These are phyloP conservation scores for Mormoops blainvillei DNA, from an alignment of 2,113 vertebrate genomes.

Conservation along the genomic window DNA sequence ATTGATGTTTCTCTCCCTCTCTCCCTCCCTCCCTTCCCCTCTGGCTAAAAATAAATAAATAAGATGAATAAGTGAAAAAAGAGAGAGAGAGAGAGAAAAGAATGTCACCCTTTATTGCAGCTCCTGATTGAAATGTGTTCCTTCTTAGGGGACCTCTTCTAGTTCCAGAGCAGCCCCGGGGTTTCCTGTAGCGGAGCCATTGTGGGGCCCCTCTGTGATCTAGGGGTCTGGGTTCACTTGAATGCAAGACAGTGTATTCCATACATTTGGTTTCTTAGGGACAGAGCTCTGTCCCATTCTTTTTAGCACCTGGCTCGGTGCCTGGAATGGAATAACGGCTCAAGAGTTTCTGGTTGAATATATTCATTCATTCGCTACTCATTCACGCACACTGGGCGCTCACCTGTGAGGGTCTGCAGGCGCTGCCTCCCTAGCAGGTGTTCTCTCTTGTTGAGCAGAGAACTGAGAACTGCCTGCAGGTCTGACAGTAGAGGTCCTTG, in stretches of 20 bases:
- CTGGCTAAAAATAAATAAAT: too few species aligned
- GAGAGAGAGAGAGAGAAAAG: too few species aligned
- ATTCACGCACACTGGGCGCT: accelerated
- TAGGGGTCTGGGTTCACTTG: not conserved
- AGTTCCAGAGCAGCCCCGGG: too few species aligned
- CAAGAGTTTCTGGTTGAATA: not conserved
- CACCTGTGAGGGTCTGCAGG: constrained; percentile 47
- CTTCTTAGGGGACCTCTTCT: not conserved
- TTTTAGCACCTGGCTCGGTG: not conserved
- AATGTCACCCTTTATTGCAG: too few species aligned
- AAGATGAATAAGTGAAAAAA: too few species aligned
- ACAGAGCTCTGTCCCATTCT: not conserved
- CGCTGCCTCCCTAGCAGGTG: constrained; percentile 46
- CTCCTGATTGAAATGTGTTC: accelerated
- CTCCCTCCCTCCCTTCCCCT: too few species aligned
- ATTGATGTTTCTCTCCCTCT: too few species aligned
- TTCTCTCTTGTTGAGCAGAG: constrained; percentile 46
- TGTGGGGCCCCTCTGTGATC: not conserved
- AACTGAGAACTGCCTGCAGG: constrained; percentile 27
- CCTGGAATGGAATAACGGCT: not conserved
- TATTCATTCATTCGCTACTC: too few species aligned
- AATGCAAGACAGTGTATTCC: not conserved
- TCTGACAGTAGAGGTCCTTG: not conserved
- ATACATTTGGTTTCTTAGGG: not conserved
- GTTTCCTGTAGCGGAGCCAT: accelerated